phyloP scores from a whole-genome alignment of 92 coral and sea anemone species.

The Bergia puertoricense region DNA sequence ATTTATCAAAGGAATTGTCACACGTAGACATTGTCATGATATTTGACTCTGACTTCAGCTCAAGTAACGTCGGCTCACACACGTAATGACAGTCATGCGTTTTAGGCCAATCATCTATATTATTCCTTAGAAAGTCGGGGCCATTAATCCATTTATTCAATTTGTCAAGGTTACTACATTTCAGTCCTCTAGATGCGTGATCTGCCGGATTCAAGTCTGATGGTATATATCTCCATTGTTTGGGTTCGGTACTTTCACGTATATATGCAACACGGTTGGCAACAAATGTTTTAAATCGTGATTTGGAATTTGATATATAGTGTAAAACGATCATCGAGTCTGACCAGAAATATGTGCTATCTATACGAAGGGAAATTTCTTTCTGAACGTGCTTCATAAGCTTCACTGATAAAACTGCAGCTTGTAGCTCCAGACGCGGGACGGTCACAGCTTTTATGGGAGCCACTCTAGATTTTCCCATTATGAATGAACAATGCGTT shows the following conservation, averaged over 20 bases:
- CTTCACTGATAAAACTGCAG: constrained; percentile 36
- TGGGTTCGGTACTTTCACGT: constrained; percentile 10
- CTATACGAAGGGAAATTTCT: constrained; percentile 12
- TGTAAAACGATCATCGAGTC: constrained; percentile 35
- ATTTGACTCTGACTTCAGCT: too few relatives aligned
- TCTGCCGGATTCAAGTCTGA: constrained; percentile 42
- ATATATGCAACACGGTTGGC: constrained; percentile 38
- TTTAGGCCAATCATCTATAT: neutral
- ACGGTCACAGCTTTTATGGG: constrained; percentile 38
- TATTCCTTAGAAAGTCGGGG: neutral
- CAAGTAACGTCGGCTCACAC: too few relatives aligned
- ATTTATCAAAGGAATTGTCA: neutral
- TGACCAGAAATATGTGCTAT: constrained; percentile 37
- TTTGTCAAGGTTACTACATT: too few relatives aligned
- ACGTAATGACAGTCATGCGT: too few relatives aligned
- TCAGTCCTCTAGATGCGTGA: constrained; percentile 47
- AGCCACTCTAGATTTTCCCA: constrained; percentile 43
- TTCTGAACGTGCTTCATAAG: neutral
- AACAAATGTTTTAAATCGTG: constrained; percentile 39
- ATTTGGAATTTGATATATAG: constrained; percentile 37
- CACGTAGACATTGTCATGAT: neutral
- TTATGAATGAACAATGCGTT: constrained; percentile 32
- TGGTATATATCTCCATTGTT: neutral
- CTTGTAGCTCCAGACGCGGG: constrained; percentile 48
- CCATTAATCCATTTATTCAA: neutral